A percentile compares a stretch with the other conserved stretches of the same genome.
phyloP scores from a whole-genome alignment of 2,888 invertebrate species.

The Morinoia aosen region DNA sequence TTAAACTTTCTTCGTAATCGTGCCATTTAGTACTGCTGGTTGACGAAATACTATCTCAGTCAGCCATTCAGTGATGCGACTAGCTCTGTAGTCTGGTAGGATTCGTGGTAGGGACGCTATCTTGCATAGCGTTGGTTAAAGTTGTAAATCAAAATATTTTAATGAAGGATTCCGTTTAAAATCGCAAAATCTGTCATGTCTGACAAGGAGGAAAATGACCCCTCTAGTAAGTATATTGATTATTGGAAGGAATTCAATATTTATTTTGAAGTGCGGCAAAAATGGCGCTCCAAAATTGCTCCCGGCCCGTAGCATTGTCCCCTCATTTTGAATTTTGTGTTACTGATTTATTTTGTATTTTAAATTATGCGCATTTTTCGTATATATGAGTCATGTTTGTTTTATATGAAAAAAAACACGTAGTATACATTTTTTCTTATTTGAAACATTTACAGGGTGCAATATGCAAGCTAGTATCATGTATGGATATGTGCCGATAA shows the following conservation, averaged over 20 bases:
- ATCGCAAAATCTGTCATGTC: background rate
- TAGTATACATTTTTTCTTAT: too few relatives aligned
- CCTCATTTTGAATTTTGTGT: background rate
- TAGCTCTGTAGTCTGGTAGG: background rate
- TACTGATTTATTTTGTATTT: background rate
- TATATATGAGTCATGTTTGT: too few relatives aligned
- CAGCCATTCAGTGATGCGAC: background rate
- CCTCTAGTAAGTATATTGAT: conserved; percentile 25
- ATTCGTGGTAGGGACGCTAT: background rate
- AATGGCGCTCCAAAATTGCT: background rate
- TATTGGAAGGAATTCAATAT: background rate
- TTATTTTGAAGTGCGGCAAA: background rate
- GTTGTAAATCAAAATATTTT: background rate
- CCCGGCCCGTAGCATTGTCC: background rate
- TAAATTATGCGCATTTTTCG: too few relatives aligned
- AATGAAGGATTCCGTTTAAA: background rate
- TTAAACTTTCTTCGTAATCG: background rate
- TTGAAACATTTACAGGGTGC: too few relatives aligned
- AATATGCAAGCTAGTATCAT: too few relatives aligned
- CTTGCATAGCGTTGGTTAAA: background rate
- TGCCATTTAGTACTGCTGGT: background rate
- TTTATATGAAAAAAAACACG: too few relatives aligned
- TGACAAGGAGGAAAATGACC: conserved; percentile 48
- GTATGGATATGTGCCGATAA: too few relatives aligned
- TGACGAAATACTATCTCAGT: background rate